Evolutionary conservation across 2,888 invertebrate genomes (phyloP).

Genomic region (Falcaria lacertinaria): DNA sequence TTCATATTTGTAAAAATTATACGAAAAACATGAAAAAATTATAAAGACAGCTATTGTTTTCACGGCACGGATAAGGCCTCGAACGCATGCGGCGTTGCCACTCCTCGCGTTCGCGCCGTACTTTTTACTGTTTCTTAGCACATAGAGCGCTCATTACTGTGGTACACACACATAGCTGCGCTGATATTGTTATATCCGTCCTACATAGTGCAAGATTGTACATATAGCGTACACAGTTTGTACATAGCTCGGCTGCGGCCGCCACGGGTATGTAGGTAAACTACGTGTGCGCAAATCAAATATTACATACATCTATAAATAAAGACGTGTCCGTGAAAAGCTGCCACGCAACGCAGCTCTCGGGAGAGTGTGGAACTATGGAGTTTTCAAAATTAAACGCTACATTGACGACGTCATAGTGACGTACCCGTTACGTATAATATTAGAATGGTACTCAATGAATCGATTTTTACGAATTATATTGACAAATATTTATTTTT

Average conservation of each 20-base stretch:
- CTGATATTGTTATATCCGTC: slow-evolving; percentile 68
- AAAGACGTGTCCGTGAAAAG: slow-evolving; percentile 63
- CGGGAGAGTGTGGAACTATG: slow-evolving; percentile 28
- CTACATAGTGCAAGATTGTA: slow-evolving; percentile 72
- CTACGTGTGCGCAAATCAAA: slow-evolving; percentile 70
- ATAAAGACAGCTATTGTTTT: slow-evolving; percentile 67
- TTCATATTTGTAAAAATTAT: slow-evolving; percentile 37
- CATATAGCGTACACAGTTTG: slow-evolving; percentile 60
- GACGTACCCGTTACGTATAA: slow-evolving; percentile 16
- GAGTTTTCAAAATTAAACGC: slow-evolving; percentile 32
- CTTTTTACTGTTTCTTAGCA: slow-evolving; percentile 81
- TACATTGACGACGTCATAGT: slow-evolving; percentile 6
- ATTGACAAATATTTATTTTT: too few relatives aligned
- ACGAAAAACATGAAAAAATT: slow-evolving; percentile 42
- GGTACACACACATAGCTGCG: slow-evolving; percentile 52
- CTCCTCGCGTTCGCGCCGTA: slow-evolving; percentile 74
- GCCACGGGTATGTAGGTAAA: slow-evolving; percentile 69
- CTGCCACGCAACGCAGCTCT: slow-evolving; percentile 32
- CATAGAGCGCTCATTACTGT: slow-evolving; percentile 77
- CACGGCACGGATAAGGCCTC: slow-evolving; percentile 61
- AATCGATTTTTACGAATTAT: too few relatives aligned
- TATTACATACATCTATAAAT: slow-evolving; percentile 66
- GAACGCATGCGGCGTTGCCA: slow-evolving; percentile 71
- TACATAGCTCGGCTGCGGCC: slow-evolving; percentile 59
- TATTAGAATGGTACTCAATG: neutral